Evolutionary conservation across 2,797 vertebrate species (phyloP), one percentile per base, ranked within the genome.

Genomic region (Pempheris klunzingeri): DNA sequence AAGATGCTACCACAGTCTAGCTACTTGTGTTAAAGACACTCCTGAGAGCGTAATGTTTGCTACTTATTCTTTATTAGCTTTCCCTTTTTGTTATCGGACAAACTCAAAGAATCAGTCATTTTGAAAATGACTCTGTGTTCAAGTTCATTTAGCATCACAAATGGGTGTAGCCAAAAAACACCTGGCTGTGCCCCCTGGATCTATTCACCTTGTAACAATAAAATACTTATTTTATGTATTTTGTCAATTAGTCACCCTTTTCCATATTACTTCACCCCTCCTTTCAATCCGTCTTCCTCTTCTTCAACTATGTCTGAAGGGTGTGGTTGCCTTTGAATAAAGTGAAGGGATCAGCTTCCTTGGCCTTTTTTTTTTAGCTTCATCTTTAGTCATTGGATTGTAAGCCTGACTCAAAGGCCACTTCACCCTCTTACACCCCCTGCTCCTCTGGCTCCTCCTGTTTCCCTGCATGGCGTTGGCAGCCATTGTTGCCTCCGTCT

Each of bases 401-500:
- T 38, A 38, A 61, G 52, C 5, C 59, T 77, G 62, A 67, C 61
- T 61, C 36, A 46, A 57, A 76, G 57, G 32, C 47, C 54, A 20
- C 46, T 24, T 59, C 71, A 24, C 71, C 54, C 39, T 38, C 49
- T 6, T 24, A 49, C 58, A 4, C 44, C 59, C 17, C 38, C 62
- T 36, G 39, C 39, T 44, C 44, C 41, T 34, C 32, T n/a, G n/a
- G n/a, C 17, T 53, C 57, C 47, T 55, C 32, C 34, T 26, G 20
- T 74, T 41, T 64, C 49, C 80, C 68, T 4, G 46, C 74, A 43
- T 30, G 36, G 53, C 7, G 36, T 34, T 46, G 77, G 77, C 80
- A 50, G 82, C 87, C 87, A 89, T 88, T 87, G 82, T 89, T 74
- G 62, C 65, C 41, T 38, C 60, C 20, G 6, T 74, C 61, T 78